A percentile compares a stretch with the other conserved stretches of the same genome.
These are phyloP conservation scores for Lepidurus apus DNA, from an alignment of 1,140 invertebrate genomes.

Conservation along the genomic window DNA sequence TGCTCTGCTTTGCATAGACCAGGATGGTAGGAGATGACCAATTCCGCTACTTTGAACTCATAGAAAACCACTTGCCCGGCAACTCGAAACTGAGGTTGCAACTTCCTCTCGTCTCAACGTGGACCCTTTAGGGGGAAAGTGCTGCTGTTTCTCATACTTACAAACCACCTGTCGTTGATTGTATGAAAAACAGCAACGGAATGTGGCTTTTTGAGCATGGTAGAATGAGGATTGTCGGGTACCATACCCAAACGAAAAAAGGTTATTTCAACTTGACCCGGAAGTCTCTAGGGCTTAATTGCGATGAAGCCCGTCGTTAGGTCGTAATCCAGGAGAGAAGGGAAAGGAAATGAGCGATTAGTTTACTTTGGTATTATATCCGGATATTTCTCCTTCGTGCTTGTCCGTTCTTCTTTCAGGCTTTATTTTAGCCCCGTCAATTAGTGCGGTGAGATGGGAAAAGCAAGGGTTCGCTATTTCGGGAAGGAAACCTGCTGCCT, in stretches of 20 bases:
- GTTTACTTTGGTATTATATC: background rate
- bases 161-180: constrained; percentile 13
- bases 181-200: background rate
- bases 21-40: constrained; percentile 1
- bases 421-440: constrained; percentile 13
- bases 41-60: constrained; percentile 21
- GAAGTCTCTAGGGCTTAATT: background rate
- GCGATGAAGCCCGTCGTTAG: background rate
- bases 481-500: background rate
- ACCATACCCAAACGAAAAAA: background rate
- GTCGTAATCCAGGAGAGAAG: background rate
- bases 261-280: background rate
- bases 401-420: background rate
- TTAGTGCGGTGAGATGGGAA: background rate
- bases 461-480: background rate
- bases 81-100: constrained; percentile 18
- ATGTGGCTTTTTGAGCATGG: constrained; percentile 9
- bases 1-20: constrained; percentile 12
- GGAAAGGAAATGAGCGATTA: background rate
- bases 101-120: constrained; percentile 3
- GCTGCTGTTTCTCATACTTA: background rate
- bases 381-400: background rate
- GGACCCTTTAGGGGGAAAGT: constrained; percentile 12
- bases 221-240: background rate
- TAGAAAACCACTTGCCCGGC: constrained; percentile 17